A percentile compares a stretch with the other conserved stretches of the same genome.
Conservation (phyloP, 2,888 invertebrate species). For the Oasisia sp. region DNA sequence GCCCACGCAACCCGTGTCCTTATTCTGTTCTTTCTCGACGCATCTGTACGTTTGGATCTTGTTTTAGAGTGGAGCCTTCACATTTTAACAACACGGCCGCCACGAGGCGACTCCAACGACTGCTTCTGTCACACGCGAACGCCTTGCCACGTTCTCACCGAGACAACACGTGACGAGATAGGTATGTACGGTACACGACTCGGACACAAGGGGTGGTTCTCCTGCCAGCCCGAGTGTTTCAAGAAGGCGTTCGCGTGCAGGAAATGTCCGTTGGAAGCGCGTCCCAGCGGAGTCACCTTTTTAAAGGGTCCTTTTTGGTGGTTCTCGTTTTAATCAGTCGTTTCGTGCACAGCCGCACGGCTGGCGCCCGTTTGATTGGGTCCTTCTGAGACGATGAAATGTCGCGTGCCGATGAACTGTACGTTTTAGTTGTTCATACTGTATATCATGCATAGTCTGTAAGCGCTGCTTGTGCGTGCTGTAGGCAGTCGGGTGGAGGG, state of each 20-base stretch:
- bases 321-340: background rate
- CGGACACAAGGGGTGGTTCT: background rate
- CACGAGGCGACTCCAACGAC: background rate
- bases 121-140: background rate
- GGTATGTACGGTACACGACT: background rate
- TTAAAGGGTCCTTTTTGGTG: background rate
- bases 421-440: slow-evolving; percentile 13
- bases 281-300: background rate
- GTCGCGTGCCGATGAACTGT: background rate
- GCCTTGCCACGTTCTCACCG: background rate
- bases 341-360: background rate
- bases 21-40: background rate
- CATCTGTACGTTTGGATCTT: background rate
- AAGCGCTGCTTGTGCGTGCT: slow-evolving; percentile 23
- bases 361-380: background rate
- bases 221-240: background rate
- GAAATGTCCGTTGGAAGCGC: background rate
- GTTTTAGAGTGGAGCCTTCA: background rate
- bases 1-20: background rate
- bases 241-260: background rate
- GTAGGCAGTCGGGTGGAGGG: slow-evolving; percentile 26
- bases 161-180: background rate
- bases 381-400: background rate
- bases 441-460: background rate
- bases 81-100: background rate